These are phyloP conservation scores for Smittia aterrima DNA, from an alignment of 2,888 invertebrate genomes.

Conservation along the genomic window DNA sequence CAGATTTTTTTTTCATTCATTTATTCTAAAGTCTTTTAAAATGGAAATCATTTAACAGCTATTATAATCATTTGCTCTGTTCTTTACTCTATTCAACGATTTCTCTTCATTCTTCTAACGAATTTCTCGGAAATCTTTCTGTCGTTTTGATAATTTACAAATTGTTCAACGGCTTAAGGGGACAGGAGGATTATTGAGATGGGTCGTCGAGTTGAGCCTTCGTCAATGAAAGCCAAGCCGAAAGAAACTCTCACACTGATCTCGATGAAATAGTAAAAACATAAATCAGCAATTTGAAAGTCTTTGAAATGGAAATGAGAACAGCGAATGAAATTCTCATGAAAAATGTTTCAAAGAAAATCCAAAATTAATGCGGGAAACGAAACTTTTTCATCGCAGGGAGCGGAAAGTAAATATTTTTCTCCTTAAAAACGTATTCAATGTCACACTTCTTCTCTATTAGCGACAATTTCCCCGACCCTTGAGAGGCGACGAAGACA, in stretches of 20 bases:
- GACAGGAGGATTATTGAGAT: too few relatives aligned
- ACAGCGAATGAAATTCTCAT: too few relatives aligned
- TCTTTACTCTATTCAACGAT: background rate
- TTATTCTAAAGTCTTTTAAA: background rate
- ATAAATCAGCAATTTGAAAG: too few relatives aligned
- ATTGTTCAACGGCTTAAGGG: too few relatives aligned
- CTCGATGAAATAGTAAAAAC: too few relatives aligned
- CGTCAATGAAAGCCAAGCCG: too few relatives aligned
- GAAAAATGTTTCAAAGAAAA: too few relatives aligned
- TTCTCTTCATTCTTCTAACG: background rate
- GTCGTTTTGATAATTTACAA: background rate
- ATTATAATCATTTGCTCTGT: constrained; percentile 1
- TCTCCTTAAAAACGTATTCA: constrained; percentile 18
- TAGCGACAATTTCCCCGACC: constrained; percentile 13
- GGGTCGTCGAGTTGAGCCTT: too few relatives aligned
- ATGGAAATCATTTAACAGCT: constrained; percentile 3
- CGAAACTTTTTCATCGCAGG: too few relatives aligned
- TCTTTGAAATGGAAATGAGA: too few relatives aligned
- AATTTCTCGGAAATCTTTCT: background rate
- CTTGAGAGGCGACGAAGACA: background rate
- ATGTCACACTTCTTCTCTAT: constrained; percentile 29
- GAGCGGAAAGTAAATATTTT: background rate
- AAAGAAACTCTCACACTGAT: too few relatives aligned
- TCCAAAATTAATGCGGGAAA: too few relatives aligned
- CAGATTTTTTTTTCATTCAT: background rate